These are phyloP conservation scores for Cynocephalus volans DNA, from an alignment of 2,113 vertebrate genomes.

Conservation along the genomic window DNA sequence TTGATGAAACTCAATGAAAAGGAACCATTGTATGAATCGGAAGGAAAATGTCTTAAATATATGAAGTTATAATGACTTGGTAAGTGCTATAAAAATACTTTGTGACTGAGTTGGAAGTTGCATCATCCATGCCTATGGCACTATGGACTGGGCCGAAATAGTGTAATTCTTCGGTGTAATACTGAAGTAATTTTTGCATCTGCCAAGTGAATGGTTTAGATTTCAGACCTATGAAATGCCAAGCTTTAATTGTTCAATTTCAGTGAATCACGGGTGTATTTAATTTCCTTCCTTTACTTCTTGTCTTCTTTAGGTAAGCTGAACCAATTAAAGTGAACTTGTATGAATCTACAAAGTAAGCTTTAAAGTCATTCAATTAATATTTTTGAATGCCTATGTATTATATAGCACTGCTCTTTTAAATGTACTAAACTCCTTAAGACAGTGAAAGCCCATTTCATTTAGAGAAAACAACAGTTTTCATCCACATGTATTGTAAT, in stretches of 20 bases:
- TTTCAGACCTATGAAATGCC: conserved; percentile 76
- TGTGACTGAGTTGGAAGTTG: conserved; percentile 72
- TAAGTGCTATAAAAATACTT: conserved; percentile 78
- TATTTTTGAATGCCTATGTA: conserved; percentile 36
- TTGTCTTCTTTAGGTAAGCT: conserved; percentile 50
- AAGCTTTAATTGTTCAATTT: conserved; percentile 72
- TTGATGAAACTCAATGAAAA: conserved; percentile 68
- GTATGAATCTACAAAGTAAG: background rate
- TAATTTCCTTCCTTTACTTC: conserved; percentile 67
- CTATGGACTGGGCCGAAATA: conserved; percentile 72
- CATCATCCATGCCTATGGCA: conserved; percentile 76
- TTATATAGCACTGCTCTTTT: conserved; percentile 35
- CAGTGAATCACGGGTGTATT: conserved; percentile 61
- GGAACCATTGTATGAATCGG: conserved; percentile 71
- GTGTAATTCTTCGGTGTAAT: conserved; percentile 76
- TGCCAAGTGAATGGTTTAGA: conserved; percentile 78
- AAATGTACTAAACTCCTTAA: conserved; percentile 23
- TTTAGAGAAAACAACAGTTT: conserved; percentile 43
- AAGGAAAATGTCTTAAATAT: conserved; percentile 80
- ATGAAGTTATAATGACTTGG: conserved; percentile 78
- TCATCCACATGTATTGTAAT: background rate
- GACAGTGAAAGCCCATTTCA: conserved; percentile 12
- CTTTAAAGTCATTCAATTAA: conserved; percentile 47
- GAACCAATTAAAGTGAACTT: conserved; percentile 44
- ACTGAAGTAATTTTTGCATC: conserved; percentile 76